Conservation (phyloP, 2,888 invertebrate species). For the Nycteola revayana region DNA sequence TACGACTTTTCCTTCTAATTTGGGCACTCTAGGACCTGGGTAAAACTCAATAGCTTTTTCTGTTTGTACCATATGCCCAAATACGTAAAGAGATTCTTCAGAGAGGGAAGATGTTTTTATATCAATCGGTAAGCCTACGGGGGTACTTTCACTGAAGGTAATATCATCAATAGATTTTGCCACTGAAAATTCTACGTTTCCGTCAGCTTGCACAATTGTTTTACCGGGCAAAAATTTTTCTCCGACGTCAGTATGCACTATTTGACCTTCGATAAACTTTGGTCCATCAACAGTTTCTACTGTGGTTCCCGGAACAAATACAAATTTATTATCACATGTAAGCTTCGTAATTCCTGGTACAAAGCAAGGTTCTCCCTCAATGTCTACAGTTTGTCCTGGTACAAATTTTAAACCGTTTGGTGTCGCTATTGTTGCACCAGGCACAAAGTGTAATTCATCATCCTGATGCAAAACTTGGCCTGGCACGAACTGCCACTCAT, state of each 20-base stretch:
- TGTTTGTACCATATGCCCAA: constrained; percentile 86
- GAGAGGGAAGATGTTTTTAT: constrained; percentile 77
- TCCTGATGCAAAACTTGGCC: constrained; percentile 84
- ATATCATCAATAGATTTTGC: constrained; percentile 82
- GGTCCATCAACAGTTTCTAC: constrained; percentile 84
- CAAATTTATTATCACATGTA: constrained; percentile 57
- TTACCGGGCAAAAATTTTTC: constrained; percentile 85
- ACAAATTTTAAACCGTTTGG: constrained; percentile 84
- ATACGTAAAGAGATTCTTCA: constrained; percentile 79
- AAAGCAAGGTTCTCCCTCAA: constrained; percentile 79
- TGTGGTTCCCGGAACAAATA: constrained; percentile 84
- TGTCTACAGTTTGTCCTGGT: constrained; percentile 83
- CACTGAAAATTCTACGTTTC: constrained; percentile 81
- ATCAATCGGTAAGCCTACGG: constrained; percentile 82
- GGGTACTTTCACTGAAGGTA: constrained; percentile 76
- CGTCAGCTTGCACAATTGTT: constrained; percentile 72
- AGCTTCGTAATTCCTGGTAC: constrained; percentile 82
- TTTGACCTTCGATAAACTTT: constrained; percentile 85
- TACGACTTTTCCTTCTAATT: constrained; percentile 82
- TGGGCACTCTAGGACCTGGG: constrained; percentile 79
- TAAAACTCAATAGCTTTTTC: constrained; percentile 85
- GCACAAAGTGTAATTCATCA: constrained; percentile 80
- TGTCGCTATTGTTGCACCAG: constrained; percentile 84
- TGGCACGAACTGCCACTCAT: constrained; percentile 84
- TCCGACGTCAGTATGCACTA: constrained; percentile 81